phyloP scores from a whole-genome alignment of 2,797 vertebrate genomes.

The Chloroceryle amazona region DNA sequence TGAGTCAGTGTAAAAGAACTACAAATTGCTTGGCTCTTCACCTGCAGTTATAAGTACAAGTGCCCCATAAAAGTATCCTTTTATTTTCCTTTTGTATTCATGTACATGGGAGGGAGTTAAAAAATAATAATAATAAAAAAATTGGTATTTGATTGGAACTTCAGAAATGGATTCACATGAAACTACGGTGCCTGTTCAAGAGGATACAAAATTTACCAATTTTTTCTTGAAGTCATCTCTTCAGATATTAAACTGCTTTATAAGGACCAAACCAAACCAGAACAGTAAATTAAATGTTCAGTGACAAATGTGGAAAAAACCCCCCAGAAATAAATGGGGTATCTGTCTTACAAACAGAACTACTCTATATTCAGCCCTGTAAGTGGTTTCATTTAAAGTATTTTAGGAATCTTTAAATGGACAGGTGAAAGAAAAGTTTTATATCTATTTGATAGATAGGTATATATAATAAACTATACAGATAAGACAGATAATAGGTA shows the following conservation, averaged over 20 bases:
- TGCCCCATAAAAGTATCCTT: background rate
- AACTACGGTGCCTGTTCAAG: background rate
- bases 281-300: background rate
- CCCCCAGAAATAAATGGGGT: background rate
- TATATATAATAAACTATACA: background rate
- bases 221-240: conserved; percentile 15
- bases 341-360: background rate
- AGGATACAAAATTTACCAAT: conserved; percentile 7
- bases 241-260: conserved; percentile 9
- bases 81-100: background rate
- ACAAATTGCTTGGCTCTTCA: conserved; percentile 11
- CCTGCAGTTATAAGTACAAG: background rate
- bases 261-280: background rate
- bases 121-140: no score
- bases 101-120: background rate
- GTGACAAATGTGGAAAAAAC: background rate
- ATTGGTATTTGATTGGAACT: background rate
- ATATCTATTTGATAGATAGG: background rate
- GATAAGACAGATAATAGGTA: background rate
- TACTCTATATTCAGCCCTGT: background rate
- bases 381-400: background rate
- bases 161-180: background rate
- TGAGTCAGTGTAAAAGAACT: background rate
- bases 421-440: background rate
- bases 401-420: background rate